Conservation (phyloP, 2,113 vertebrate genomes). For the Cyprinodon variegatus region DNA sequence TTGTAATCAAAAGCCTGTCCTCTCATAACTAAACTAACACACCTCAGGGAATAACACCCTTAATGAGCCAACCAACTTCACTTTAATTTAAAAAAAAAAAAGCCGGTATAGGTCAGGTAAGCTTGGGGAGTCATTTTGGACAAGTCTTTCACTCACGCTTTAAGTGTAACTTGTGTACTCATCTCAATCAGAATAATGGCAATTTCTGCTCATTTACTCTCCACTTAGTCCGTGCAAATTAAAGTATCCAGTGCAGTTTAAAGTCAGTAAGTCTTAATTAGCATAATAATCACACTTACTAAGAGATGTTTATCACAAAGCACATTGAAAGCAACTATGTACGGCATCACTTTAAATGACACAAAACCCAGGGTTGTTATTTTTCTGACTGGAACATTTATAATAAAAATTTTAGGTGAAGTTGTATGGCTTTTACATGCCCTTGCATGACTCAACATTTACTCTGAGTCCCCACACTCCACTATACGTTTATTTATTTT, state of each 20-base stretch:
- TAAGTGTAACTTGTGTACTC: neutral
- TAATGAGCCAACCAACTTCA: conserved; percentile 29
- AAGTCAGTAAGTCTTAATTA: conserved; percentile 7
- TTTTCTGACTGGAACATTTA: conserved; percentile 18
- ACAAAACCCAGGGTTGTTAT: conserved; percentile 18
- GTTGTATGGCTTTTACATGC: conserved; percentile 15
- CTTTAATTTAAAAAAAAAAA: conserved; percentile 2
- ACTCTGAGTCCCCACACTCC: neutral
- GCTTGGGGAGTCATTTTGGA: conserved; percentile 1
- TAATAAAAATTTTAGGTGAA: neutral
- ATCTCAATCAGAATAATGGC: conserved; percentile 9
- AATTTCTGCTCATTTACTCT: neutral
- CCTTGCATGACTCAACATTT: conserved; percentile 3
- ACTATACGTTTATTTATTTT: neutral
- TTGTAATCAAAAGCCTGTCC: neutral
- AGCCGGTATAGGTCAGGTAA: conserved; percentile 1
- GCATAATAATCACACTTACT: conserved; percentile 13
- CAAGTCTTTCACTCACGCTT: neutral
- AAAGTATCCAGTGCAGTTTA: neutral
- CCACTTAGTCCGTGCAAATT: conserved; percentile 7
- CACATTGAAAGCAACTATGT: conserved; percentile 8
- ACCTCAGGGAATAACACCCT: conserved; percentile 1
- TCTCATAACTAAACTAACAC: conserved; percentile 16
- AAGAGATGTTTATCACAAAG: neutral
- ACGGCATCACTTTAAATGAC: neutral